Conservation (phyloP, 1,140 invertebrate species). For the Aplysia californica region DNA sequence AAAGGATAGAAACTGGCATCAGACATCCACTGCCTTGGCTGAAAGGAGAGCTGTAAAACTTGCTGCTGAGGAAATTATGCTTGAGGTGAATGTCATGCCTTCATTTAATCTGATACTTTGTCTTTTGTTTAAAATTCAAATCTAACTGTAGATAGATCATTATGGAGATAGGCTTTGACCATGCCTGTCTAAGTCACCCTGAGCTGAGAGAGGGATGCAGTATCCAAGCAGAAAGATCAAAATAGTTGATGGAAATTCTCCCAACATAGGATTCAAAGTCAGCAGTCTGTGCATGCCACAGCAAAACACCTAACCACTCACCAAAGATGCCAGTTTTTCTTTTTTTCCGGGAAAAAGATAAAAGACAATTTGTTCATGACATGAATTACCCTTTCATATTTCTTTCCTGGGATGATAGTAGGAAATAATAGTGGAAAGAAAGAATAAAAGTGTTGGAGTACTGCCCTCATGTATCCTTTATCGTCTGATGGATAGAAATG, state of each 20-base stretch:
- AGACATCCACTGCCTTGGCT: slow-evolving; percentile 25
- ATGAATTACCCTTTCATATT: too few relatives aligned
- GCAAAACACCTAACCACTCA: too few relatives aligned
- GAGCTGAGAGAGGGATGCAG: not conserved
- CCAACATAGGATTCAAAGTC: not conserved
- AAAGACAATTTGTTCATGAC: too few relatives aligned
- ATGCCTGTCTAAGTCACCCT: too few relatives aligned
- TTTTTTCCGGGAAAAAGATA: too few relatives aligned
- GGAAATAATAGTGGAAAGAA: too few relatives aligned
- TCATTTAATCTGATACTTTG: not conserved
- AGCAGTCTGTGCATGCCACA: too few relatives aligned
- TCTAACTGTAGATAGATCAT: not conserved
- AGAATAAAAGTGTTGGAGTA: too few relatives aligned
- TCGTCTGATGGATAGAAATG: too few relatives aligned
- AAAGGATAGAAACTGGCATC: slow-evolving; percentile 34
- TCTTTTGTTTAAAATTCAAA: not conserved
- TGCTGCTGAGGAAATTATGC: slow-evolving; percentile 44
- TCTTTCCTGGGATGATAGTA: too few relatives aligned
- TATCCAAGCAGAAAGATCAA: not conserved
- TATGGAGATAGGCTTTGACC: not conserved
- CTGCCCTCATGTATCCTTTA: too few relatives aligned
- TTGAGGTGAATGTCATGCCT: slow-evolving; percentile 36
- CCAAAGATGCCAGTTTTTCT: too few relatives aligned
- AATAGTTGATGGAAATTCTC: not conserved
- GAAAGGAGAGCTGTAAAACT: slow-evolving; percentile 45